A percentile compares a stretch with the other conserved stretches of the same genome.
These are phyloP conservation scores for Ctenoplectra terminalis DNA, from an alignment of 1,140 invertebrate species.

Conservation along the genomic window DNA sequence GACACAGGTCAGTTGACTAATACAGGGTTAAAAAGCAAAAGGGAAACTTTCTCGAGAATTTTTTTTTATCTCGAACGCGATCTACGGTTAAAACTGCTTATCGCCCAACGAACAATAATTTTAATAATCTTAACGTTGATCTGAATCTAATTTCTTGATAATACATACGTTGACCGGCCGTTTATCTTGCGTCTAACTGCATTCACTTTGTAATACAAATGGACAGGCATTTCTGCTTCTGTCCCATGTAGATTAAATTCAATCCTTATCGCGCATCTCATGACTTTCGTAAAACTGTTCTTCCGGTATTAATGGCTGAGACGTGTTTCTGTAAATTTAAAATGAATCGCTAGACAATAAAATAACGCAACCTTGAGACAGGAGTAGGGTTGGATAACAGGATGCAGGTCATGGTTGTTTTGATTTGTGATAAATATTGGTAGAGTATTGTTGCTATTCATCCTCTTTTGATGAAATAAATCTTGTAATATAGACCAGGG, in stretches of 20 bases:
- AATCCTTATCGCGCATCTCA: conserved; percentile 1
- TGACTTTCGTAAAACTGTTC: not conserved
- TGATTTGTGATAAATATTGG: not conserved
- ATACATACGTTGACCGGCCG: not conserved
- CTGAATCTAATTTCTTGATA: not conserved
- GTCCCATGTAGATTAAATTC: not conserved
- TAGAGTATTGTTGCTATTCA: no score
- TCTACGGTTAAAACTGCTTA: not conserved
- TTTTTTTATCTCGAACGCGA: not conserved
- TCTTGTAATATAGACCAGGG: no score
- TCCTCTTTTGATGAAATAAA: no score
- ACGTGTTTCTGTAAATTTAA: conserved; percentile 58
- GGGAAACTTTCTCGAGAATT: no score
- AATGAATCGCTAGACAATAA: conserved; percentile 55
- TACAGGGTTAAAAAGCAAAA: no score
- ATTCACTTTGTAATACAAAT: conserved; percentile 11
- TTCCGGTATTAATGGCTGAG: conserved; percentile 34
- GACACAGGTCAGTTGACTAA: no score
- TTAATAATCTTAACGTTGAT: not conserved
- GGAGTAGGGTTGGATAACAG: conserved; percentile 25
- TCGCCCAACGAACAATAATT: not conserved
- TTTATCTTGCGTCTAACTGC: not conserved
- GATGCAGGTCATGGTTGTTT: conserved; percentile 25
- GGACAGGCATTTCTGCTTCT: not conserved
- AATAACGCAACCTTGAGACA: conserved; percentile 43